Evolutionary conservation across 1,140 invertebrate species (phyloP), one percentile per base, ranked within the genome.

Genomic region (Drosophila tani): DNA sequence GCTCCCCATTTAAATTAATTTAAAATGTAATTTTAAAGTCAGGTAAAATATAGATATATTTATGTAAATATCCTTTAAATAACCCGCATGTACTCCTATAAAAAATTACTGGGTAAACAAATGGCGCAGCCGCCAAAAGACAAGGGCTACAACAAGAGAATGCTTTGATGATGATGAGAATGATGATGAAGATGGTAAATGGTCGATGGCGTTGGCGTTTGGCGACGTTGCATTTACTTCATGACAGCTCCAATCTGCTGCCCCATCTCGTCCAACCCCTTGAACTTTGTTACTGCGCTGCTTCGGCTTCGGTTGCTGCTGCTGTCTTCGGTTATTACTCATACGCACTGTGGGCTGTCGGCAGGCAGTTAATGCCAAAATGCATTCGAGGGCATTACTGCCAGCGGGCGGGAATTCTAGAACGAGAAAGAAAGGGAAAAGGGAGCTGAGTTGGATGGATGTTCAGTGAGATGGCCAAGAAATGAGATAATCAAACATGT

Each of bases 401-500:
- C 56, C 53, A 68, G 17, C n/a, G 12, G 46, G 38, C 14, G 32
- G 51, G 19, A 15, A 7, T 53, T 19, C 5, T 53, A 35, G n/a
- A 14, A 32, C n/a, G 11, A 11, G 11, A n/a, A 14, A 12, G 12
- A 14, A 12, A 5, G 32, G 32, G 32, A 29, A 3, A 15, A 3
- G 29, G n/a, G 0, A 11, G 7, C 35, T 38, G 32, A 19, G 1
- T 32, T 21, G 32, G 24, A 27, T n/a, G 38, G 19, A 9, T 64
- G 43, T 32, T 40, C 40, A 41, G 19, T 57, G 29, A 58, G 73
- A 59, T 57, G 58, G 57, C 65, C 81, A 50, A 84, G 58, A 74
- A 73, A 88, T 81, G 77, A 78, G 77, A 75, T 84, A 84, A 90
- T 75, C 74, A 81, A 84, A 84, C 59, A 74, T 53, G 46, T 60